phyloP scores from a whole-genome alignment of 2,797 vertebrate species.

The Anisognathus igniventris region DNA sequence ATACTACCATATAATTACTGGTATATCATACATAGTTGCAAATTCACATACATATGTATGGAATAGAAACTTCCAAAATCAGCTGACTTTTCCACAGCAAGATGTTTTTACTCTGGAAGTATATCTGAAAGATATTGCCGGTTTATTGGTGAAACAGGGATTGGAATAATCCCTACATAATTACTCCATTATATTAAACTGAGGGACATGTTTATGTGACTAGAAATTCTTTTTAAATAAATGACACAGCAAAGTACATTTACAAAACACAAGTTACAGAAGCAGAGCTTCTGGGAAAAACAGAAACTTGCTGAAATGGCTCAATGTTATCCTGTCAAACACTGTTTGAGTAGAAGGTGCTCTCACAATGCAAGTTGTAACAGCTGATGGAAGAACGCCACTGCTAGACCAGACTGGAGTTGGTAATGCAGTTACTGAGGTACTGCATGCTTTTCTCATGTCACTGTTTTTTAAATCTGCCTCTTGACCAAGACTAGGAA shows the following conservation, averaged over 20 bases:
- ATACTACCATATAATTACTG: background rate
- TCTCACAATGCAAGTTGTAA: background rate
- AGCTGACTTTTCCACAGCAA: background rate
- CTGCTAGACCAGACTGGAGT: background rate
- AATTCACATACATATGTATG: background rate
- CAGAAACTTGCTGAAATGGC: background rate
- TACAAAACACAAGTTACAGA: background rate
- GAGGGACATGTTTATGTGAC: background rate
- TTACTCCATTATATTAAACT: background rate
- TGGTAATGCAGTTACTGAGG: background rate
- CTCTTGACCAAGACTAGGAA: background rate
- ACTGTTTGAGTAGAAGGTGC: background rate
- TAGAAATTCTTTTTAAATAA: slow-evolving; percentile 5
- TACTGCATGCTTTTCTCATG: background rate
- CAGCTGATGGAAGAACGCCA: background rate
- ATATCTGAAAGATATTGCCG: background rate
- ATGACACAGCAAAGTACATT: background rate
- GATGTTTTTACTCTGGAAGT: background rate
- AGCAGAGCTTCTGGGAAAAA: background rate
- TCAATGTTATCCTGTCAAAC: background rate
- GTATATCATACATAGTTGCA: background rate
- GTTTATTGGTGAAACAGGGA: background rate
- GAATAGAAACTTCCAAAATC: background rate
- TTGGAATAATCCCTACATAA: background rate
- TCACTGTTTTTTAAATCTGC: background rate